Evolutionary conservation across 2,888 invertebrate species (phyloP).

Genomic region (Drosophila subsilvestris): DNA sequence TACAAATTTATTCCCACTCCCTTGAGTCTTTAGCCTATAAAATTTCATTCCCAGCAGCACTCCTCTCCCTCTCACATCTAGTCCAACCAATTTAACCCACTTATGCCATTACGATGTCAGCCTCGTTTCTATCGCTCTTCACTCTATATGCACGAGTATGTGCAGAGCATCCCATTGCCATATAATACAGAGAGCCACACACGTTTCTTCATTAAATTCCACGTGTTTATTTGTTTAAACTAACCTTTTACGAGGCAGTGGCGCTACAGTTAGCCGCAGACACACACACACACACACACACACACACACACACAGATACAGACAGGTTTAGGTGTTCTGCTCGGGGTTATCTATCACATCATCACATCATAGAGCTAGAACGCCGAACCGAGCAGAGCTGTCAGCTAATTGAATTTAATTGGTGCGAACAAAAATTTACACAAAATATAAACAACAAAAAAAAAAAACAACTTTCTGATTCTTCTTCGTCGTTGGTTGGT

Average conservation of each 20-base stretch:
- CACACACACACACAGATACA: conserved; percentile 46
- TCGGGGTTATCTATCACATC: conserved; percentile 51
- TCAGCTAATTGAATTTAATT: conserved; percentile 77
- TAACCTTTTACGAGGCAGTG: conserved; percentile 73
- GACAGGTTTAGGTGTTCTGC: conserved; percentile 11
- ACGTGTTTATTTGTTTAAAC: conserved; percentile 77
- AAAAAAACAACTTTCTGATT: conserved; percentile 40
- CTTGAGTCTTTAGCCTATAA: not conserved
- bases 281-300: conserved; percentile 30
- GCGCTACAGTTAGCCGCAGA: conserved; percentile 63
- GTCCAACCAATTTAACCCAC: conserved; percentile 6
- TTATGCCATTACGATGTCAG: conserved; percentile 20
- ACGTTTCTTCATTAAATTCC: conserved; percentile 75
- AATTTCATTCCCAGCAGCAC: not conserved
- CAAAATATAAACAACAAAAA: conserved; percentile 65
- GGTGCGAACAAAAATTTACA: conserved; percentile 63
- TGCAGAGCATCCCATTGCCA: conserved; percentile 1
- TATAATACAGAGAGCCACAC: conserved; percentile 56
- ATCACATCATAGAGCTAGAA: conserved; percentile 22
- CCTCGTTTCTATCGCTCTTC: conserved; percentile 4
- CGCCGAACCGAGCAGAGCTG: conserved; percentile 58
- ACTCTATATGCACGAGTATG: not conserved
- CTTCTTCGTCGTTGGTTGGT: conserved; percentile 11
- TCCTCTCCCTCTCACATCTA: no score
- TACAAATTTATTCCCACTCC: not conserved